Evolutionary conservation across 53 echinoderm and acorn worm genomes (phyloP).

Genomic region (Paelopatides confundens): DNA sequence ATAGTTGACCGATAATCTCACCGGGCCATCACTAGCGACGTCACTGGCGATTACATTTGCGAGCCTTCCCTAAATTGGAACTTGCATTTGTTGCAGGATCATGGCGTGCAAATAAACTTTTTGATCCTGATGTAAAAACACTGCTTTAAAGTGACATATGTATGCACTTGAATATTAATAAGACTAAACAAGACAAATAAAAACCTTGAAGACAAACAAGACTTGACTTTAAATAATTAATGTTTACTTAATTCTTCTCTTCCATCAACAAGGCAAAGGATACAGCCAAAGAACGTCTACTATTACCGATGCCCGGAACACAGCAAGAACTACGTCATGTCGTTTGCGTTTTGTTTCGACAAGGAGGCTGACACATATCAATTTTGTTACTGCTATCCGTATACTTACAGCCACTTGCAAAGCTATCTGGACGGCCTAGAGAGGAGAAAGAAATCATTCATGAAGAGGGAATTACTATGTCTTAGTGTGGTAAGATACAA

Average conservation of each 20-base stretch:
- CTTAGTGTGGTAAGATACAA: constrained; percentile 89
- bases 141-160: too few species aligned
- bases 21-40: too few species aligned
- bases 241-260: background rate
- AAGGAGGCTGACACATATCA: constrained; percentile 92
- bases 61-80: too few species aligned
- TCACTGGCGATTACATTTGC: too few species aligned
- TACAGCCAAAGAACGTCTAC: constrained; percentile 96
- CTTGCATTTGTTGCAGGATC: too few species aligned
- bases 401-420: constrained; percentile 91
- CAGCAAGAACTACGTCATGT: constrained; percentile 99
- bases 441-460: constrained; percentile 75
- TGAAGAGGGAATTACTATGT: constrained; percentile 86
- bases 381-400: constrained; percentile 96
- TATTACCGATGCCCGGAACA: constrained; percentile 99
- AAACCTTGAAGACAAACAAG: too few species aligned
- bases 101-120: too few species aligned
- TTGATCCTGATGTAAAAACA: too few species aligned
- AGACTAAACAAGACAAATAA: too few species aligned
- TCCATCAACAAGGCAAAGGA: constrained; percentile 79
- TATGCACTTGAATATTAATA: too few species aligned
- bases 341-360: constrained; percentile 97
- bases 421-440: constrained; percentile 85
- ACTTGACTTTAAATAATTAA: background rate
- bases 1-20: too few species aligned